Percentiles rank a stretch among this genome's conserved stretches.
These are phyloP conservation scores for Sebastolobus alascanus DNA, from an alignment of 2,797 vertebrate genomes.

Conservation along the genomic window DNA sequence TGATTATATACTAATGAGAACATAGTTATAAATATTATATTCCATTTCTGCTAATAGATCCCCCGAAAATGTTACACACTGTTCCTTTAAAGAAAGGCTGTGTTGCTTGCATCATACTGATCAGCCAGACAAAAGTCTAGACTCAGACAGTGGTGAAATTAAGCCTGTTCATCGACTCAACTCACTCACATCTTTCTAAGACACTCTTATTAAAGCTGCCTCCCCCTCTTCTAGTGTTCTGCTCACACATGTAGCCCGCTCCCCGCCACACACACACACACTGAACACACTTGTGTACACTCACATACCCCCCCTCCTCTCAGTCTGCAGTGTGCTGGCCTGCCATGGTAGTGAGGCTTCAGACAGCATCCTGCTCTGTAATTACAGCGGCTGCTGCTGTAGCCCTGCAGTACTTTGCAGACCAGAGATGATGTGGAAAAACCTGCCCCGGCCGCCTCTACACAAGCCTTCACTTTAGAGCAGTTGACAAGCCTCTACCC, in stretches of 20 bases:
- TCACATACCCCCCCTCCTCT: constrained; percentile 33
- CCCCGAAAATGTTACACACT: no score
- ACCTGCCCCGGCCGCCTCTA: constrained; percentile 40
- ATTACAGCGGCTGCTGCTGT: constrained; percentile 68
- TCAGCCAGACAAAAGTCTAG: constrained; percentile 17
- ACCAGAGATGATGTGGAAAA: constrained; percentile 55
- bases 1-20: no score
- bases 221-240: constrained; percentile 42
- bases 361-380: constrained; percentile 69
- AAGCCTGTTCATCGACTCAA: constrained; percentile 43
- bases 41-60: no score
- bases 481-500: constrained; percentile 32
- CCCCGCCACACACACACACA: background rate
- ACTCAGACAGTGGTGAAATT: constrained; percentile 30
- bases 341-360: constrained; percentile 58
- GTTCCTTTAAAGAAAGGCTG: background rate
- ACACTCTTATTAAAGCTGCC: constrained; percentile 50
- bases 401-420: constrained; percentile 55
- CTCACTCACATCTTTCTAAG: constrained; percentile 38
- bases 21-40: no score
- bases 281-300: constrained; percentile 21
- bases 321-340: constrained; percentile 57
- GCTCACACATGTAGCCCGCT: constrained; percentile 27
- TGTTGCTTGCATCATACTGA: constrained; percentile 1
- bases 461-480: constrained; percentile 38